These are phyloP conservation scores for Ramphastos sulfuratus DNA, from an alignment of 2,113 vertebrate species.

Conservation along the genomic window DNA sequence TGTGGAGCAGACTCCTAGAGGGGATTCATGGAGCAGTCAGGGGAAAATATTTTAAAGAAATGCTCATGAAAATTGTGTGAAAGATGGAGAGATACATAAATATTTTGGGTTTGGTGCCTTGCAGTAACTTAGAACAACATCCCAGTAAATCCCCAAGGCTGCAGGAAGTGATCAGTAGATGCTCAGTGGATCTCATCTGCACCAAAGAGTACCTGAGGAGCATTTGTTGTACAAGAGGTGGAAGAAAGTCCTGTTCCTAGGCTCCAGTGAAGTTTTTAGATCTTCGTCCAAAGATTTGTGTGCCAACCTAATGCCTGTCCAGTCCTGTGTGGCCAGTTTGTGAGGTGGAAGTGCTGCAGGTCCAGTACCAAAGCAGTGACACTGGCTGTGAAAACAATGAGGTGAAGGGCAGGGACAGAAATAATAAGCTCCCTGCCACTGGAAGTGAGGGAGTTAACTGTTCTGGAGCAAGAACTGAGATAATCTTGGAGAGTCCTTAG, in stretches of 20 bases:
- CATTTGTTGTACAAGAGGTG: fast-evolving
- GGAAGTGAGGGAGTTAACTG: background rate
- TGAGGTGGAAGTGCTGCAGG: too few species aligned
- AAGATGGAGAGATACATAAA: too few species aligned
- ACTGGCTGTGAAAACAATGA: background rate
- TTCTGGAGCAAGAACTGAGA: background rate
- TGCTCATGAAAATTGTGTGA: background rate
- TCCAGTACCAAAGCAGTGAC: too few species aligned
- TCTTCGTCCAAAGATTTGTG: too few species aligned
- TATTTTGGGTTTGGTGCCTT: background rate
- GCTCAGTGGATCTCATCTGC: background rate
- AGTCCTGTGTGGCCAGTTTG: fast-evolving
- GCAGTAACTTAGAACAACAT: background rate
- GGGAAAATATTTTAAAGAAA: background rate
- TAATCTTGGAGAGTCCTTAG: background rate
- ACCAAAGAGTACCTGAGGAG: background rate
- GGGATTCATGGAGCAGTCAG: background rate
- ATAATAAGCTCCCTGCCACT: background rate
- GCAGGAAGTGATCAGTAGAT: background rate
- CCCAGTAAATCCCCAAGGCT: background rate
- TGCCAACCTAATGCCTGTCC: background rate
- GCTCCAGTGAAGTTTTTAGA: fast-evolving
- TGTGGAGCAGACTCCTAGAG: background rate
- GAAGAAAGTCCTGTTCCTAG: too few species aligned
- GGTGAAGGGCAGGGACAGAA: background rate